phyloP scores from a whole-genome alignment of 1,140 invertebrate genomes.

The Drosophila nebulosa region DNA sequence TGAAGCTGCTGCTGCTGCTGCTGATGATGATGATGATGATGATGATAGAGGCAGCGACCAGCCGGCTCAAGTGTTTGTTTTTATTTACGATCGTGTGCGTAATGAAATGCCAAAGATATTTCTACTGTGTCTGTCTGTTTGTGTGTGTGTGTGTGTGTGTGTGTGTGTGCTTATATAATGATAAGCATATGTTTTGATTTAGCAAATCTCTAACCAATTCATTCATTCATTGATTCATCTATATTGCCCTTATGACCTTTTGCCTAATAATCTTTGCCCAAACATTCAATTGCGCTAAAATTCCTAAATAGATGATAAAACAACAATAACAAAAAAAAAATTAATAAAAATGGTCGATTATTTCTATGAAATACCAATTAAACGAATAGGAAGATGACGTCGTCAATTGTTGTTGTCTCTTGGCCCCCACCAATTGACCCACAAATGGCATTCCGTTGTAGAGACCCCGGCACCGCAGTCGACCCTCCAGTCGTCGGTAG shows the following conservation, averaged over 20 bases:
- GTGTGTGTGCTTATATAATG: constrained; percentile 14
- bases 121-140: constrained; percentile 12
- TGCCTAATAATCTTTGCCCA: not conserved
- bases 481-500: not conserved
- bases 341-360: not conserved
- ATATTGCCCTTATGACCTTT: not conserved
- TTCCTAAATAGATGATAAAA: not conserved
- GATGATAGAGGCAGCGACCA: constrained; percentile 21
- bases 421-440: constrained; percentile 39
- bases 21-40: not conserved
- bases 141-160: constrained; percentile 21
- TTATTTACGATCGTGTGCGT: constrained; percentile 46
- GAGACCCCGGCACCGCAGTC: too few relatives aligned
- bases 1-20: constrained; percentile 6
- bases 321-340: too few relatives aligned
- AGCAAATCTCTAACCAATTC: not conserved
- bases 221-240: not conserved
- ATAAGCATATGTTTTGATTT: not conserved
- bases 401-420: constrained; percentile 20
- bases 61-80: constrained; percentile 54
- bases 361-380: constrained; percentile 24
- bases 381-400: constrained; percentile 43
- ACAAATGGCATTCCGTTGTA: constrained; percentile 21
- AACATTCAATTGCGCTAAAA: not conserved
- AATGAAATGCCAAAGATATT: constrained; percentile 34